Evolutionary conservation across 1,140 invertebrate genomes (phyloP).

Genomic region (Acromyrmex heyeri): DNA sequence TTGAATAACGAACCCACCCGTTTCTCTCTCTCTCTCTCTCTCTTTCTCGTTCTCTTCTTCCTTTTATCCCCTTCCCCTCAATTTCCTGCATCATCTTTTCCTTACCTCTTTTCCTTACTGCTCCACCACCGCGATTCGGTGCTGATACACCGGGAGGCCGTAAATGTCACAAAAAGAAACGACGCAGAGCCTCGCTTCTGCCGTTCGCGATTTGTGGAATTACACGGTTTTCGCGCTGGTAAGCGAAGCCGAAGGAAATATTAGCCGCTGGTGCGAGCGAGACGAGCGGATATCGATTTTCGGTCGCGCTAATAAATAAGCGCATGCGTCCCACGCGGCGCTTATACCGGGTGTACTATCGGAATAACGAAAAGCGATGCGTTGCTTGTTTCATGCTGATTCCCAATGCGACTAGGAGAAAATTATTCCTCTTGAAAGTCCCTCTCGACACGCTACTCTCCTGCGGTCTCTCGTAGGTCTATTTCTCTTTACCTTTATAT

Average conservation of each 20-base stretch:
- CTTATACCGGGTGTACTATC: slow-evolving; percentile 47
- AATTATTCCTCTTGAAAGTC: slow-evolving; percentile 33
- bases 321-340: slow-evolving; percentile 77
- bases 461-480: neutral
- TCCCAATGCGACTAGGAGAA: neutral
- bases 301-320: slow-evolving; percentile 81
- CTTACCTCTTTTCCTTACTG: neutral
- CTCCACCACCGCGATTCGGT: slow-evolving; percentile 9
- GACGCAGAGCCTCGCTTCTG: slow-evolving; percentile 4
- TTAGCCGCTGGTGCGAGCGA: slow-evolving; percentile 66
- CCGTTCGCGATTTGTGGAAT: slow-evolving; percentile 46
- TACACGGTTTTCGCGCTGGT: slow-evolving; percentile 66
- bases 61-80: too few relatives aligned
- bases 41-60: neutral
- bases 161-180: slow-evolving; percentile 46
- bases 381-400: slow-evolving; percentile 21
- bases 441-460: slow-evolving; percentile 21
- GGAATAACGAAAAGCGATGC: slow-evolving; percentile 40
- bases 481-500: neutral
- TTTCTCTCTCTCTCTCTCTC: neutral
- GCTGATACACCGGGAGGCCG: slow-evolving; percentile 42
- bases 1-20: slow-evolving; percentile 53
- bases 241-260: slow-evolving; percentile 77
- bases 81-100: neutral
- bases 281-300: slow-evolving; percentile 81